Percentiles rank a stretch among this genome's conserved stretches.
phyloP scores from a whole-genome alignment of 2,113 vertebrate genomes.

The Hyperoodon ampullatus region DNA sequence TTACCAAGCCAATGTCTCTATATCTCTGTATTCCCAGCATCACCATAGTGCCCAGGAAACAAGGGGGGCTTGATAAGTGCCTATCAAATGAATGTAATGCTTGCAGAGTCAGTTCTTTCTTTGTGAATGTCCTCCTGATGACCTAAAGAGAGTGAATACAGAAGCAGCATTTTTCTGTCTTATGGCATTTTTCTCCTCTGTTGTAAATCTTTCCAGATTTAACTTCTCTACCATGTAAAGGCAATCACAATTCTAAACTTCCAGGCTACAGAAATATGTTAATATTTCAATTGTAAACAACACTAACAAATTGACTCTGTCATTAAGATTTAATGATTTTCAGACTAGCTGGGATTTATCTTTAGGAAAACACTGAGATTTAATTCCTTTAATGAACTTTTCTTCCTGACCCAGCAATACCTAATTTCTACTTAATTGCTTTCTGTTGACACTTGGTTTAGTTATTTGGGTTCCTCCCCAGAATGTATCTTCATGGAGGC shows the following conservation, averaged over 20 bases:
- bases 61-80: neutral
- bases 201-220: neutral
- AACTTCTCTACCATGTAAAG: neutral
- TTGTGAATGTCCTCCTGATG: neutral
- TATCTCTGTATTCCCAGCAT: neutral
- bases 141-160: neutral
- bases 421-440: constrained; percentile 64
- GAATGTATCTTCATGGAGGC: neutral
- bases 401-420: constrained; percentile 53
- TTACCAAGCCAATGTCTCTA: neutral
- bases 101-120: neutral
- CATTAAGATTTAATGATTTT: constrained; percentile 71
- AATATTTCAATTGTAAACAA: constrained; percentile 50
- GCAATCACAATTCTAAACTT: neutral
- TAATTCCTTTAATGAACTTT: constrained; percentile 66
- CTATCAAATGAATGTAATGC: neutral
- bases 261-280: neutral
- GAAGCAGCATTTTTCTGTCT: constrained; percentile 11
- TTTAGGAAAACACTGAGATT: constrained; percentile 60
- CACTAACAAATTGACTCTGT: constrained; percentile 36
- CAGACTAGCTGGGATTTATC: constrained; percentile 51
- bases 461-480: constrained; percentile 45
- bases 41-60: neutral
- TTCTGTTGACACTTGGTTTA: constrained; percentile 61
- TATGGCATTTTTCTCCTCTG: neutral